Conservation (phyloP, 2,888 invertebrate genomes). For the Protodeltote pygarga region DNA sequence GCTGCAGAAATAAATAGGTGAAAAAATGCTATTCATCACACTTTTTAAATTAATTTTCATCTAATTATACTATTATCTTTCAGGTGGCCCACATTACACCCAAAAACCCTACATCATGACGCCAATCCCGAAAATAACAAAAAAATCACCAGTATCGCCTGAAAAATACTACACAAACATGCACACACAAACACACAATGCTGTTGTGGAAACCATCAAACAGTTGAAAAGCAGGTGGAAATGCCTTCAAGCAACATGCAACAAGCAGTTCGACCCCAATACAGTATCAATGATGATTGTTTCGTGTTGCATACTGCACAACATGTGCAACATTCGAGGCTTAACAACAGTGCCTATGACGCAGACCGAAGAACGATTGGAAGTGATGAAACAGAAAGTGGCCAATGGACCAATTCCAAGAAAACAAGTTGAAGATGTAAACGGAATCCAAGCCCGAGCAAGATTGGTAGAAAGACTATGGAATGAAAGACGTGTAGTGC, state of each 20-base stretch:
- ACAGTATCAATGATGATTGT: constrained; percentile 73
- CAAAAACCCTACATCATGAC: constrained; percentile 77
- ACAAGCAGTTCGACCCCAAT: constrained; percentile 75
- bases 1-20: too few species aligned
- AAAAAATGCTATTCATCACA: too few species aligned
- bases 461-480: constrained; percentile 69
- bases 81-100: constrained; percentile 75
- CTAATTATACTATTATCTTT: constrained; percentile 22
- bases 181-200: constrained; percentile 65
- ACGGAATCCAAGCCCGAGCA: constrained; percentile 62
- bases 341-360: constrained; percentile 69
- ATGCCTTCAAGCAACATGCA: constrained; percentile 77
- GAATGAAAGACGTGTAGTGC: constrained; percentile 68
- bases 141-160: constrained; percentile 76
- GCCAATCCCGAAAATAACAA: constrained; percentile 77
- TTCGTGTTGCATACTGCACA: constrained; percentile 75
- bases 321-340: constrained; percentile 68
- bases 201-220: constrained; percentile 72
- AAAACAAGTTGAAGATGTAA: constrained; percentile 65
- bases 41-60: neutral
- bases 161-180: constrained; percentile 77
- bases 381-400: constrained; percentile 79
- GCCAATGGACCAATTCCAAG: constrained; percentile 74
- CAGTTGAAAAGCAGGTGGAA: constrained; percentile 80
- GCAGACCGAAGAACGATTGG: constrained; percentile 73